Base-by-base conservation (phyloP, 2,888 invertebrate species). In the Oxyteleia sp. region DNA sequence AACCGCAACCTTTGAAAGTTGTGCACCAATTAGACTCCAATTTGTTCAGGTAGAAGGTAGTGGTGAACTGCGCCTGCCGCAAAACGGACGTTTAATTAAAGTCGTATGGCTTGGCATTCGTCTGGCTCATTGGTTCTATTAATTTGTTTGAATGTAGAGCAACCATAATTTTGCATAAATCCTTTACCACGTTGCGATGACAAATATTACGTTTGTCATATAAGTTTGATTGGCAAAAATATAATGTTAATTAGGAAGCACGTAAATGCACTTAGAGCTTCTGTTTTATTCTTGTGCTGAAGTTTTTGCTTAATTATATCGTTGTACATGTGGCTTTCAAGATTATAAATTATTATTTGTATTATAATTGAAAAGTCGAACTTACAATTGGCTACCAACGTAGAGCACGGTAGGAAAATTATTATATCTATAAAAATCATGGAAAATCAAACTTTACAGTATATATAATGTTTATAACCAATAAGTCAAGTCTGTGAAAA, bases 21-120 rank as follows among this genome's bases (percentile, higher is more conserved):
- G 85, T 83, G 85, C 86, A 87, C 89, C 90, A 90, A 90, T 90
- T 90, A 90, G 88, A 89, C 87, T 88, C 85, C 85, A 89, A 89
- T 90, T 90, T 89, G 88, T 88, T 88, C 86, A 80, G 85, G 84
- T 82, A 78, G 84, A 82, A 83, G 87, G 84, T 80, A 78, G 74
- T 66, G 82, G 79, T 45, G 81, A 82, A 82, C 79, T 79, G 63
- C 75, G 76, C 26, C 82, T 63, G 84, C 88, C 89, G 86, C 88
- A 89, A 89, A 90, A 87, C 86, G 86, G 87, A 88, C 88, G 88
- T 87, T 88, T 89, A 89, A 90, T 89, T 90, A 89, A 89, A 90
- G 86, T 87, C 84, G 85, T 86, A 86, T 78, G 76, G 82, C 85
- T 76, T 80, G 82, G 82, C 82, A 85, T 87, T 86, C 85, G 82